Evolutionary conservation across 2,888 invertebrate genomes (phyloP).

Genomic region (Dastarcus helophoroides): DNA sequence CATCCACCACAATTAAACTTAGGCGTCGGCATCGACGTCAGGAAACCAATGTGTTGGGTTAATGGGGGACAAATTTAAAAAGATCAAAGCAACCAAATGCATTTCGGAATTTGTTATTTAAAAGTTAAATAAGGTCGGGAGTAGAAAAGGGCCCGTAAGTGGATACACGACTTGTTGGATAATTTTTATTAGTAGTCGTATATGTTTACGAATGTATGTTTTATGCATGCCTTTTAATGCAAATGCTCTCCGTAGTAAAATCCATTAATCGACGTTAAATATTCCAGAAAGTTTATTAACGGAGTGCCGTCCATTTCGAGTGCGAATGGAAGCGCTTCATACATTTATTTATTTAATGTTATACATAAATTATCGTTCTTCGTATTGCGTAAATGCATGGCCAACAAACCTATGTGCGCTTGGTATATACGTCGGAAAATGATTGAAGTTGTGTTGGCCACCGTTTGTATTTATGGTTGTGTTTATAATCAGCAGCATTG

Average conservation of each 20-base stretch:
- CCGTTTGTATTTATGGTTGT: conserved; percentile 36
- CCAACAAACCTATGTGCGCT: conserved; percentile 20
- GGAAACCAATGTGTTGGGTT: no score
- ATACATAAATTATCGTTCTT: conserved; percentile 29
- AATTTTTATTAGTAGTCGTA: no score
- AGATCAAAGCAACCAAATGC: no score
- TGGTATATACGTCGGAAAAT: conserved; percentile 30
- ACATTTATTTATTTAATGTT: conserved; percentile 33
- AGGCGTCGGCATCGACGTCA: no score
- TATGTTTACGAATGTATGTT: no score
- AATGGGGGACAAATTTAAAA: no score
- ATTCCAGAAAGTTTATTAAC: conserved; percentile 22
- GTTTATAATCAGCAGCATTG: conserved; percentile 38
- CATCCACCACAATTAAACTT: no score
- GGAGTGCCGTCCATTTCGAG: conserved; percentile 3
- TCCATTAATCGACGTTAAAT: conserved; percentile 22
- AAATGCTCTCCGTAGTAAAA: conserved; percentile 13
- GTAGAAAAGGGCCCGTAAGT: no score
- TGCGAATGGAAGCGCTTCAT: conserved; percentile 20
- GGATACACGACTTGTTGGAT: no score
- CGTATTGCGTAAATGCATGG: conserved; percentile 27
- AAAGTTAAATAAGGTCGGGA: no score
- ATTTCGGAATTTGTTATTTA: no score
- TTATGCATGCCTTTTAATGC: conserved; percentile 22
- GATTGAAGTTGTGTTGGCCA: conserved; percentile 33